phyloP scores from a whole-genome alignment of 1,140 invertebrate genomes.

The Tetramorium parvispinum region DNA sequence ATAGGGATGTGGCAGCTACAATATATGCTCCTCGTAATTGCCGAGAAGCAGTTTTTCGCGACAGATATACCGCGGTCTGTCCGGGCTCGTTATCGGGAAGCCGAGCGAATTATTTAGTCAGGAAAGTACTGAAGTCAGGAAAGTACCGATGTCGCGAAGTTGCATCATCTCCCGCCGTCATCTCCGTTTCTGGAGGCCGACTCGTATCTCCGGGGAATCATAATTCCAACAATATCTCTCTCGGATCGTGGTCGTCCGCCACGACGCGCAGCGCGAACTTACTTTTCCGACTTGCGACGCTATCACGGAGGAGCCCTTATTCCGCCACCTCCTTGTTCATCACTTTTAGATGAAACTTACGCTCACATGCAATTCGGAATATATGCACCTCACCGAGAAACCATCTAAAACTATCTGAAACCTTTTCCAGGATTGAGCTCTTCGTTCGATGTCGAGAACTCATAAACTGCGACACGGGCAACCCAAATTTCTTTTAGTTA shows the following conservation, averaged over 20 bases:
- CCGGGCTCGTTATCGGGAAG: conserved; percentile 59
- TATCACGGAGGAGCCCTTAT: conserved; percentile 52
- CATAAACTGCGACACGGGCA: neutral
- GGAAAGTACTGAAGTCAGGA: conserved; percentile 62
- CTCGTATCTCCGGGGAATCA: conserved; percentile 73
- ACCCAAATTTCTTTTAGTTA: neutral
- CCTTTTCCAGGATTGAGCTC: neutral
- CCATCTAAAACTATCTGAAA: neutral
- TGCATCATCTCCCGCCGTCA: conserved; percentile 56
- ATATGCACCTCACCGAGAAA: neutral
- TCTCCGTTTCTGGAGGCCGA: conserved; percentile 64
- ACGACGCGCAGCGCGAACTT: conserved; percentile 63
- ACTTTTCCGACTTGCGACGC: conserved; percentile 72
- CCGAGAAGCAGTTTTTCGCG: conserved; percentile 23
- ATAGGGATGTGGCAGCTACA: neutral
- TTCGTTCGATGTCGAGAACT: neutral
- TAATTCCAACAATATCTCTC: conserved; percentile 72
- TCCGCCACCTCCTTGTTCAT: neutral
- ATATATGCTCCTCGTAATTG: conserved; percentile 12
- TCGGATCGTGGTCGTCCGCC: conserved; percentile 68
- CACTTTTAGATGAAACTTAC: neutral
- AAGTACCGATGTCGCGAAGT: conserved; percentile 73
- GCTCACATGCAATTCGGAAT: neutral
- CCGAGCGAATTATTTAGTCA: conserved; percentile 67
- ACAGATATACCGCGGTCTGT: neutral